Base-by-base conservation (phyloP, 2,888 invertebrate genomes). In the Psylliodes chrysocephalus region DNA sequence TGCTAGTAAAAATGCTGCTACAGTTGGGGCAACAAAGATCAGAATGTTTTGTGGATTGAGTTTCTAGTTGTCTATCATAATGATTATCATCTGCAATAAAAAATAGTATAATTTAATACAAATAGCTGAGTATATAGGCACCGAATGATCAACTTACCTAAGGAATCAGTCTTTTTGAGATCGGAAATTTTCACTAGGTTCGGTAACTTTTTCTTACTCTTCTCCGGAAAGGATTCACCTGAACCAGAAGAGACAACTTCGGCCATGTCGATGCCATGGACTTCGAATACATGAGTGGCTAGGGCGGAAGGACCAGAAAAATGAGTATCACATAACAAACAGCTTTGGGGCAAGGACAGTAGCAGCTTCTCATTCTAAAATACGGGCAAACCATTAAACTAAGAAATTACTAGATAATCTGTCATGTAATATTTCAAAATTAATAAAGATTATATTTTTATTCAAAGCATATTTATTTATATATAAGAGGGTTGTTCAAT, bases 291-390 rank as follows among this genome's bases (percentile, higher is more conserved):
- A 69, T 87, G 87, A 63, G 82, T 77, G 15, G 84, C 84, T 54
- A 87, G 74, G n/a, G 82, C 81, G 3, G 83, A 78, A 44, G 84
- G 81, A 10, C 82, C 75, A 1, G 77, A 75, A 64, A 86, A 85
- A 62, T 83, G 82, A 67, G 81, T 80, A 53, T 85, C 84, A 69
- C 87, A 87, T n/a, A 86, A 70, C 53, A 86, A 76, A 73, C 87
- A 87, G 22, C 82, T 76, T 68, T 81, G 85, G 1, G 83, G 83
- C 78, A 83, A 54, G 33, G 62, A 60, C 7, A 63, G 63, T 40
- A 65, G 22, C 28, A 67, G 55, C 17, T 63, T 64, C 56, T 69
- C 66, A 35, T 57, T 46, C 66, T 66, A 52, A 33, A 59, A 59
- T n/a, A 42, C n/a, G n/a, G n/a, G n/a, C n/a, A n/a, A n/a, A n/a